Base-by-base conservation (phyloP, 1,140 invertebrate genomes). In the Scylla paramamosain region DNA sequence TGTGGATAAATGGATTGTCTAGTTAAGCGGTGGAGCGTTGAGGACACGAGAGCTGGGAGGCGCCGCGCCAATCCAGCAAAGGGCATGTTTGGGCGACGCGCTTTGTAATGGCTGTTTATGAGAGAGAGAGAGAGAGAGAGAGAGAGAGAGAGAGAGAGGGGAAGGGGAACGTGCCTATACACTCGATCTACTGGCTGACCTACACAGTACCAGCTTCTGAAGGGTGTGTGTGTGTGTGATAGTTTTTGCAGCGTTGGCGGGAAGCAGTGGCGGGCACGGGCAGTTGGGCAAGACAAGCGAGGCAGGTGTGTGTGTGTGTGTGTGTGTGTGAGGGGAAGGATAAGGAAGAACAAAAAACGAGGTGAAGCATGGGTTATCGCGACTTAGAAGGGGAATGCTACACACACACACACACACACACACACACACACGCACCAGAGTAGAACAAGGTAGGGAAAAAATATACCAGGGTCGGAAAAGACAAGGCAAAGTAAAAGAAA, bases 91-190 rank as follows among this genome's bases (percentile, higher is more conserved):
- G 39, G 39, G 16, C 52, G 16, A 59, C 52, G 12, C 16, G 52
- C 52, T 59, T 12, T 0, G 52, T 59, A 59, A 59, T 59, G 52
- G 52, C 10, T 59, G 52, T 59, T 59, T 59, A 59, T 12, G 67
- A 77, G 67, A 77, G 67, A 77, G 67, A 77, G 67, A 77, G 67
- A 77, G 67, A 77, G 67, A 77, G 67, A 77, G 67, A 77, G 67
- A 77, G 67, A 77, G 67, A 77, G 67, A 77, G 67, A 77, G 67
- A 77, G 67, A 77, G 67, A 77, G 67, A 77, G 67, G n/a, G 67
- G n/a, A 20, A 77, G 67, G n/a, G 10, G 52, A 59, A 59, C 52
- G 52, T 59, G 52, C 52, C 52, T 59, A n/a, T n/a, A 59, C 52
- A 59, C 16, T 20, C 10, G 39, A 39, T 39, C 39, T 39, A 2